Conservation (phyloP, 1,140 invertebrate species). For the Caenorhabditis brenneri region DNA sequence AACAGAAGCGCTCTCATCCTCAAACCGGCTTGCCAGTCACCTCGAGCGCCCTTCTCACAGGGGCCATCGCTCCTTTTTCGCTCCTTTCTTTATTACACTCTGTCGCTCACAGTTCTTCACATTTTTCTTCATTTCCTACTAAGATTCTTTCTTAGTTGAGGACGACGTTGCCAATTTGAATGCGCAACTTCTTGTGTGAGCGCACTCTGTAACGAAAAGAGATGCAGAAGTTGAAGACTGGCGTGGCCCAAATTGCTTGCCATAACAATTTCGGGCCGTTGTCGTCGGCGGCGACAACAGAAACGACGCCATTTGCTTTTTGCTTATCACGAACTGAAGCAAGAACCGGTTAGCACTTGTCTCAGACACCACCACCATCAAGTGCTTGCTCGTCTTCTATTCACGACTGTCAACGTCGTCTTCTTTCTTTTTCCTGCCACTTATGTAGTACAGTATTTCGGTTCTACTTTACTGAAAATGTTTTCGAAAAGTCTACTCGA, state of each 20-base stretch:
- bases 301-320: slow-evolving; percentile 34
- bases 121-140: slow-evolving; percentile 1
- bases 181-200: slow-evolving; percentile 28
- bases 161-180: slow-evolving; percentile 33
- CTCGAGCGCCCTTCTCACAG: neutral
- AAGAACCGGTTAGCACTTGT: slow-evolving; percentile 40
- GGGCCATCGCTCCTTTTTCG: slow-evolving; percentile 27
- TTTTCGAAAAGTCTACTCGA: neutral
- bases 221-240: neutral
- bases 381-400: slow-evolving; percentile 41
- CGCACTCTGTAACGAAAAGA: slow-evolving; percentile 1
- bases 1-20: slow-evolving; percentile 40
- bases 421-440: slow-evolving; percentile 17
- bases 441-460: slow-evolving; percentile 29
- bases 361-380: slow-evolving; percentile 37
- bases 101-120: slow-evolving; percentile 28
- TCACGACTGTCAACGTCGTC: slow-evolving; percentile 3
- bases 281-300: neutral
- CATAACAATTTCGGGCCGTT: slow-evolving; percentile 41
- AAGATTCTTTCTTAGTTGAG: neutral
- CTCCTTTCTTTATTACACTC: slow-evolving; percentile 32
- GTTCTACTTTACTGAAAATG: neutral
- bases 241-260: slow-evolving; percentile 34
- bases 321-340: slow-evolving; percentile 38
- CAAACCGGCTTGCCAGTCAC: slow-evolving; percentile 12